A percentile compares a stretch with the other conserved stretches of the same genome.
phyloP scores from a whole-genome alignment of 1,140 invertebrate species.

The Scylla paramamosain region DNA sequence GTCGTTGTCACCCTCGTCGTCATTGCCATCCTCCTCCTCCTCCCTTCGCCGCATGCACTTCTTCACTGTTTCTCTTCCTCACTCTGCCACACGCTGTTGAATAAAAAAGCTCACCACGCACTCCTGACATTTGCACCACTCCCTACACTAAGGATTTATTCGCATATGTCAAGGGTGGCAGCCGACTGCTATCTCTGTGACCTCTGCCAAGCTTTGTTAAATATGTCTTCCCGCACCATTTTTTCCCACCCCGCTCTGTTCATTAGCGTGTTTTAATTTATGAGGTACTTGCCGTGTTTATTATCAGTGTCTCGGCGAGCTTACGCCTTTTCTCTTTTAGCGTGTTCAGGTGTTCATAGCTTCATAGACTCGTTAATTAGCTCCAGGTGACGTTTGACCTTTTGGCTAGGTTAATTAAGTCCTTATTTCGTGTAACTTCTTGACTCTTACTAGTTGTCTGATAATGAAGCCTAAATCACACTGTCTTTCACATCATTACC shows the following conservation, averaged over 20 bases:
- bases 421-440: neutral
- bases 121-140: neutral
- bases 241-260: too few species aligned
- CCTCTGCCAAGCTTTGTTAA: too few species aligned
- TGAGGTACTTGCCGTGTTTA: too few species aligned
- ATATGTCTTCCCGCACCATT: too few species aligned
- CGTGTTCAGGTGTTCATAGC: too few species aligned
- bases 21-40: neutral
- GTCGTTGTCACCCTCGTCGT: neutral
- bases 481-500: neutral
- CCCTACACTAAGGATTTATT: conserved; percentile 10
- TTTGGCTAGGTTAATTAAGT: neutral
- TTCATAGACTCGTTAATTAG: too few species aligned
- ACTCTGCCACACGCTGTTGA: neutral
- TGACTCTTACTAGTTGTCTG: neutral
- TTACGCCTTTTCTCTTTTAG: neutral
- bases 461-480: neutral
- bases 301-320: too few species aligned
- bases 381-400: too few species aligned
- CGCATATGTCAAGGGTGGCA: neutral
- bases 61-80: neutral
- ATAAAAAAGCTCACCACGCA: neutral
- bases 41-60: neutral
- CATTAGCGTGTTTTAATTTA: too few species aligned
- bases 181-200: neutral